phyloP scores from a whole-genome alignment of 2,113 vertebrate species.

The Upupa epops region DNA sequence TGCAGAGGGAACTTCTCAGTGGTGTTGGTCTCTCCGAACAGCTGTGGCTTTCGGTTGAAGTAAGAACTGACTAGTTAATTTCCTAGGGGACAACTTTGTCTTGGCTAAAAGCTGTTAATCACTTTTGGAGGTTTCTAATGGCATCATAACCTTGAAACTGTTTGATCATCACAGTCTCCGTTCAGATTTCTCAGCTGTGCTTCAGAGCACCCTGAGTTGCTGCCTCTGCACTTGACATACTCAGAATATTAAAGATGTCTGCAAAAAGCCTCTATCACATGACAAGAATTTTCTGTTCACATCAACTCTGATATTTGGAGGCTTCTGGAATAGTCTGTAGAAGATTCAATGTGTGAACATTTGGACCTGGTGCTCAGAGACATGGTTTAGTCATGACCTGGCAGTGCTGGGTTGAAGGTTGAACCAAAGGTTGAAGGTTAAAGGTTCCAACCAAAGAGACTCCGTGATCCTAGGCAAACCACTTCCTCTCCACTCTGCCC shows the following conservation, averaged over 20 bases:
- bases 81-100: not conserved
- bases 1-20: not conserved
- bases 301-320: not conserved
- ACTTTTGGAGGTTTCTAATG: not conserved
- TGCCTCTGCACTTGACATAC: not conserved
- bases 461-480: not conserved
- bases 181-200: not conserved
- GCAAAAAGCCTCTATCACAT: accelerated
- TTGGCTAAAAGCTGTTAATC: not conserved
- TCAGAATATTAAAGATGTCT: not conserved
- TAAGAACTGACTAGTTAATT: not conserved
- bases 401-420: too few species aligned
- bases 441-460: too few species aligned
- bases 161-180: not conserved
- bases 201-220: not conserved
- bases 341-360: too few species aligned
- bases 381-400: too few species aligned
- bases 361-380: too few species aligned
- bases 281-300: not conserved
- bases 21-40: not conserved
- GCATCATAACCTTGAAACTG: not conserved
- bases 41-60: not conserved
- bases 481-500: not conserved
- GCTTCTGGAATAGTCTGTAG: not conserved
- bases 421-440: too few species aligned